Conservation (phyloP, 1,140 invertebrate genomes). For the Drosophila aff. region DNA sequence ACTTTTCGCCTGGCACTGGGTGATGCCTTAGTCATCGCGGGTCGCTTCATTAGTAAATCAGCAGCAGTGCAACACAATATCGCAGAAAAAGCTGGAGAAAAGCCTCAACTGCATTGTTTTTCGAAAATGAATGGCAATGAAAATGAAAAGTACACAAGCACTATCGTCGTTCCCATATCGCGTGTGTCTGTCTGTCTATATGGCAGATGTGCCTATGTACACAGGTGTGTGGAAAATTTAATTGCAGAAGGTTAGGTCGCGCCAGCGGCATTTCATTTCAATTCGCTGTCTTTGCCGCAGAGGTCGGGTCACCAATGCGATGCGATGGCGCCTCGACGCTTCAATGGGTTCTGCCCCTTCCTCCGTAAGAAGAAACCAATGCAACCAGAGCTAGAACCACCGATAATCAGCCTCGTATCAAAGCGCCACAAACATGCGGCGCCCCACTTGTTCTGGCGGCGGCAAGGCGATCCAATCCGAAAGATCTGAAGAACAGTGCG, state of each 20-base stretch:
- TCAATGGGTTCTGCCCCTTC: slow-evolving; percentile 55
- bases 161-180: slow-evolving; percentile 36
- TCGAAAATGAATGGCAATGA: slow-evolving; percentile 75
- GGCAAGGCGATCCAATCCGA: slow-evolving; percentile 20
- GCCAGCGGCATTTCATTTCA: slow-evolving; percentile 55
- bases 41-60: slow-evolving; percentile 57
- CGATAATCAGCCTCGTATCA: slow-evolving; percentile 47
- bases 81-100: slow-evolving; percentile 49
- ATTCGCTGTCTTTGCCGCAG: slow-evolving; percentile 55
- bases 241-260: slow-evolving; percentile 70
- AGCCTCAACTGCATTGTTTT: slow-evolving; percentile 72
- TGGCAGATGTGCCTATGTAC: neutral
- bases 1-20: neutral
- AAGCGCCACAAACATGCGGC: slow-evolving; percentile 62
- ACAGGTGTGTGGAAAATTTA: slow-evolving; percentile 61
- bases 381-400: slow-evolving; percentile 18
- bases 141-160: slow-evolving; percentile 69
- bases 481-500: slow-evolving; percentile 35
- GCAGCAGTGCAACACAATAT: slow-evolving; percentile 24
- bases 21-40: slow-evolving; percentile 37
- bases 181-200: slow-evolving; percentile 5
- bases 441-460: slow-evolving; percentile 63
- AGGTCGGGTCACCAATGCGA: slow-evolving; percentile 69
- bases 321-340: slow-evolving; percentile 53
- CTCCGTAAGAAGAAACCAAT: slow-evolving; percentile 19